phyloP scores from a whole-genome alignment of 2,888 invertebrate genomes.

The Agrilus cyanescens region DNA sequence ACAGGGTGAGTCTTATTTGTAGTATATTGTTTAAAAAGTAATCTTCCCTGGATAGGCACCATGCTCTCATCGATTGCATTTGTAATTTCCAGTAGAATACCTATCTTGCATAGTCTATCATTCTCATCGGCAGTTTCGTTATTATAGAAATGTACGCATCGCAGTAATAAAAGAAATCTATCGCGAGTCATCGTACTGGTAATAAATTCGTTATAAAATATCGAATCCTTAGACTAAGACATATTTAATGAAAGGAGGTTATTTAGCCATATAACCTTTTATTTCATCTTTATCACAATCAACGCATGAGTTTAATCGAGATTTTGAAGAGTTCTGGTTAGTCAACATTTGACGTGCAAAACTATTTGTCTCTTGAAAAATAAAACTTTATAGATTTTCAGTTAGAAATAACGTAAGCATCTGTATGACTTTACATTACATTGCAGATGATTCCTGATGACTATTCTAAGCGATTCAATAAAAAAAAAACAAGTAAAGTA shows the following conservation, averaged over 20 bases:
- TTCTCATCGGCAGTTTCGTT: constrained; percentile 1
- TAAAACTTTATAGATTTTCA: neutral
- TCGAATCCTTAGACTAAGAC: constrained; percentile 1
- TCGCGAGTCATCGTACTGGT: constrained; percentile 1
- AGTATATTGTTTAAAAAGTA: no score
- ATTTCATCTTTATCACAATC: neutral
- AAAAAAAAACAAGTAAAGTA: no score
- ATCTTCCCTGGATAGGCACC: no score
- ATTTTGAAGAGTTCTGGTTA: neutral
- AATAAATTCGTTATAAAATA: constrained; percentile 4
- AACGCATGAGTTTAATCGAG: neutral
- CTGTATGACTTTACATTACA: no score
- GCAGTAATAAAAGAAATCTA: constrained; percentile 3
- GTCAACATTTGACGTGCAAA: constrained; percentile 1
- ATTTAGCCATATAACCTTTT: neutral
- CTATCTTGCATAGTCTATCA: constrained; percentile 5
- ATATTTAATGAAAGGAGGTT: neutral
- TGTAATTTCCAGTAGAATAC: neutral
- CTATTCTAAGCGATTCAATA: no score
- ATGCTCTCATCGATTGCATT: no score
- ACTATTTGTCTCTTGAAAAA: constrained; percentile 2
- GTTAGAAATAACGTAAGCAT: no score
- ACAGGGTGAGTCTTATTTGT: no score
- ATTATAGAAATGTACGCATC: constrained; percentile 4
- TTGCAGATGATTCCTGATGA: no score